Evolutionary conservation across 2,113 vertebrate species (phyloP).

Genomic region (Pampusana beccarii): DNA sequence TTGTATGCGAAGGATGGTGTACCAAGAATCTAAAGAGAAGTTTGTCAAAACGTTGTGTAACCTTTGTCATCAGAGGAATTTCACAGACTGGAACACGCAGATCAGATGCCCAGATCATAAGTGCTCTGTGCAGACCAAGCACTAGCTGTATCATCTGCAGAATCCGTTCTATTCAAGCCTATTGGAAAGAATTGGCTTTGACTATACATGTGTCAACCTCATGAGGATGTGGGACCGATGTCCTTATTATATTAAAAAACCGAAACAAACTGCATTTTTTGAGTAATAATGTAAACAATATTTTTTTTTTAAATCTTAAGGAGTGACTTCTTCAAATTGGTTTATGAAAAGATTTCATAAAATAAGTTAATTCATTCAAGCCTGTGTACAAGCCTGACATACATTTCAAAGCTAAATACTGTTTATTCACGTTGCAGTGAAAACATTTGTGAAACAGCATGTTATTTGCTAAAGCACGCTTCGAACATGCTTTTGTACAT

Average conservation of each 20-base stretch:
- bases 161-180: background rate
- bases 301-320: background rate
- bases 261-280: background rate
- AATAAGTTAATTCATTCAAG: background rate
- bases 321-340: background rate
- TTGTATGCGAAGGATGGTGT: background rate
- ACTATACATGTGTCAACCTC: background rate
- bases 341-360: background rate
- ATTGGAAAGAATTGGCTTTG: background rate
- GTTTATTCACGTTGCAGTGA: background rate
- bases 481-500: rapidly evolving
- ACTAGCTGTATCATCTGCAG: background rate
- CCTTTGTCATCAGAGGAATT: background rate
- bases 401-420: background rate
- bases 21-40: background rate
- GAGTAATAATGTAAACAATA: background rate
- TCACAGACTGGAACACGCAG: background rate
- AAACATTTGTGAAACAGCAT: background rate
- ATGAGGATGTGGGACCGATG: rapidly evolving
- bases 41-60: background rate
- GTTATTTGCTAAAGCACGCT: background rate
- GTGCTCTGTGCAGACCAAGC: background rate
- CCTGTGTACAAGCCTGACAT: background rate
- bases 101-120: background rate
- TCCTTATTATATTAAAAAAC: background rate